A percentile compares a stretch with the other conserved stretches of the same genome.
phyloP scores from a whole-genome alignment of 1,140 invertebrate species.

The Hylaeus volcanicus region DNA sequence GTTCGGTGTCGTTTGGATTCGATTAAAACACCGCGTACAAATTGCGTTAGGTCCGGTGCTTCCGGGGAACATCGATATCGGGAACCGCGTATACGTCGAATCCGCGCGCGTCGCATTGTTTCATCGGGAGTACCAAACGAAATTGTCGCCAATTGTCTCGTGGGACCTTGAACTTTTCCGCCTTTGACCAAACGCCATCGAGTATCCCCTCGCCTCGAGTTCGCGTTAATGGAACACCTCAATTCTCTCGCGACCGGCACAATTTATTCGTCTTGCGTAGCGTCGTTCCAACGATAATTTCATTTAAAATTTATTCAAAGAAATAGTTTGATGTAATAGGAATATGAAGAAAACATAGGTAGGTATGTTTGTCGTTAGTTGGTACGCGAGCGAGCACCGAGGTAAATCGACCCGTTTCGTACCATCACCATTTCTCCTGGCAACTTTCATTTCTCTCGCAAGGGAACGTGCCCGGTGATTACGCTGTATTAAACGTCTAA shows the following conservation, averaged over 20 bases:
- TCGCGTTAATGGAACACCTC: conserved; percentile 28
- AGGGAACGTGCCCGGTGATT: conserved; percentile 19
- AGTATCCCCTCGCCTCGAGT: neutral
- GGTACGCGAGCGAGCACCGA: neutral
- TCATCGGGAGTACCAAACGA: neutral
- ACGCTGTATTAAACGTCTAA: conserved; percentile 47
- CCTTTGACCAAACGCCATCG: conserved; percentile 4
- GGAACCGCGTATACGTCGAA: neutral
- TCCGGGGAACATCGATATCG: neutral
- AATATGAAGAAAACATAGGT: too few species aligned
- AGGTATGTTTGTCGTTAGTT: too few species aligned
- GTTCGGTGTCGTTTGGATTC: conserved; percentile 51
- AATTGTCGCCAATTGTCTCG: conserved; percentile 18
- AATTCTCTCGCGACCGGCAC: neutral
- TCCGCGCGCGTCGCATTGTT: neutral
- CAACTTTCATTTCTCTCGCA: conserved; percentile 45
- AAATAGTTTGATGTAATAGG: too few species aligned
- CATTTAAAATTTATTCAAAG: neutral
- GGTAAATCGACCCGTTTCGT: conserved; percentile 9
- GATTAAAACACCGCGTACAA: conserved; percentile 54
- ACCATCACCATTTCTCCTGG: conserved; percentile 31
- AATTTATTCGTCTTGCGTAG: conserved; percentile 12
- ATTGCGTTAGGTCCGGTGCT: conserved; percentile 34
- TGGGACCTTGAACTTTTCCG: conserved; percentile 28
- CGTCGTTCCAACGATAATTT: neutral